Base-by-base conservation (phyloP, 2,113 vertebrate species). In the Colinus virginianus region DNA sequence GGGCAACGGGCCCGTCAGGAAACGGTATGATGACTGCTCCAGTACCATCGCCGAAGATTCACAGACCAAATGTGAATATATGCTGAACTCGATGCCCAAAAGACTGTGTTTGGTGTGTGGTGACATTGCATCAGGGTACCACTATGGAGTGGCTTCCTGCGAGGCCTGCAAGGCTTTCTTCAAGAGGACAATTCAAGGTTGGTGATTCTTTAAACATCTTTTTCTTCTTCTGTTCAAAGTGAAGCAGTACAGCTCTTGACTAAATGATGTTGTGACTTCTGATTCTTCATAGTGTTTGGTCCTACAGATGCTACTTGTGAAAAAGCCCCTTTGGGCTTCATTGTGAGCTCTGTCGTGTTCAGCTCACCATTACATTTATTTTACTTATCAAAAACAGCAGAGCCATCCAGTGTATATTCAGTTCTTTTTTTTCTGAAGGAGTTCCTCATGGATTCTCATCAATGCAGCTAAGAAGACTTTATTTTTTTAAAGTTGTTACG, bases 101-200 rank as follows among this genome's bases (percentile, higher is more conserved):
- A 98, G 99, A 98, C 98, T 99, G 97, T 99, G 99, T 96, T 98
- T 99, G 96, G 99, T 99, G 97, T 99, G 99, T 30, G 99, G 99
- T 43, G 99, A 99, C 98, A 99, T 99, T 96, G 99, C 99, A 0
- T 99, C 99, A 78, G 99, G 99, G 88, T 99, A 99, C 98, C 99
- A 99, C 98, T 99, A 99, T 43, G 99, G 99, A 59, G 99, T 99
- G 90, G 99, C 99, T 45, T 99, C 99, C 43, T 99, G 99, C 13
- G 99, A 99, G 97, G 99, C 99, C 97, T 99, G 99, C 98, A 99
- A 99, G 97, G 99, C 99, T 59, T 99, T 99, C 98, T 99, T 99
- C 98, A 99, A 99, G 98, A 98, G 99, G 97, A 99, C 99, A 87
- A 99, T 99, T 97, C 99, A 99, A 99, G 99, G 99, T 99, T 97